phyloP scores from a whole-genome alignment of 2,113 vertebrate genomes.

The Eretmochelys imbricata region DNA sequence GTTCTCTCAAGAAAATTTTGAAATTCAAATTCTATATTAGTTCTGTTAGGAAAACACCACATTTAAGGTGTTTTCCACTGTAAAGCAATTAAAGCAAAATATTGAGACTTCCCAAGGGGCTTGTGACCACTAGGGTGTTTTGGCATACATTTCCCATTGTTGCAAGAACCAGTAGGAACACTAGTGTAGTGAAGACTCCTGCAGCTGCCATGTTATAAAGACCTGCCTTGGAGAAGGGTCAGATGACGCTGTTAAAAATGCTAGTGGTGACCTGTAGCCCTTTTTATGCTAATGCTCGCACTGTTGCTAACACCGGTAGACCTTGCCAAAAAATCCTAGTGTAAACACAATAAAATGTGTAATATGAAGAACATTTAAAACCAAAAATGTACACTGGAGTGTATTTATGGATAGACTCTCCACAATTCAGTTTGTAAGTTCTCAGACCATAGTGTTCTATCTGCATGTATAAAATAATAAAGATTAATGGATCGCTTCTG shows the following conservation, averaged over 20 bases:
- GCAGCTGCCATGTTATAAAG: neutral
- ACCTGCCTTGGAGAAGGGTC: neutral
- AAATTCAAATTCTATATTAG: constrained; percentile 19
- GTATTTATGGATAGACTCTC: accelerated
- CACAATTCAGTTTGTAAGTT: neutral
- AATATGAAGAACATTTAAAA: neutral
- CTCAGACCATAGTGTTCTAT: neutral
- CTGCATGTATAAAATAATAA: neutral
- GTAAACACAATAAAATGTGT: neutral
- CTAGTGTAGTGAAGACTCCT: neutral
- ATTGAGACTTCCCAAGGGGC: constrained; percentile 6
- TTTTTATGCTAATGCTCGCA: accelerated
- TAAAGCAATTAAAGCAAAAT: constrained; percentile 38
- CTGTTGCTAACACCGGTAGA: neutral
- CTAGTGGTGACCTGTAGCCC: neutral
- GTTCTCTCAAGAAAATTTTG: constrained; percentile 25
- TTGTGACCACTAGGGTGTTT: neutral
- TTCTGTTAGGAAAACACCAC: neutral
- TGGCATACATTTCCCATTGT: neutral
- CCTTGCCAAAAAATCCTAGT: accelerated
- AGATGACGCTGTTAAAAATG: neutral
- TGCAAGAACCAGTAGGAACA: neutral
- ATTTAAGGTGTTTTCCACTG: constrained; percentile 11
- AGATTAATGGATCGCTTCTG: neutral
- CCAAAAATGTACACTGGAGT: neutral